Conservation (phyloP, 2,113 vertebrate genomes). For the Daubentonia madagascariensis region DNA sequence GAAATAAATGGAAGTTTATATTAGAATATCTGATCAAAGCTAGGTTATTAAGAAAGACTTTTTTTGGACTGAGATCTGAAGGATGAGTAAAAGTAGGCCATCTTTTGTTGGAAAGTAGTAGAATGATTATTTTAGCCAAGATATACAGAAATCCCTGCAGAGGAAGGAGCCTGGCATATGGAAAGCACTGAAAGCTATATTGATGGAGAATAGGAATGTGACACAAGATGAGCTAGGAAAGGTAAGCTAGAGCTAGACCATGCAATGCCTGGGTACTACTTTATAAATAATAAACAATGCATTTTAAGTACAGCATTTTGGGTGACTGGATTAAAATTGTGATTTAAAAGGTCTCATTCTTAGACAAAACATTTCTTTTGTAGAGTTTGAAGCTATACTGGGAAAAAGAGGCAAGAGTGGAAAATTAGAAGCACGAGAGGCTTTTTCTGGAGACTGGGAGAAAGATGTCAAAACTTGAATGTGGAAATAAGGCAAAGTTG, state of each 20-base stretch:
- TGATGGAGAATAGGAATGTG: neutral
- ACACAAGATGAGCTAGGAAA: neutral
- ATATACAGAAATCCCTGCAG: neutral
- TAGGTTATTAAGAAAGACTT: neutral
- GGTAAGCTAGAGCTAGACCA: fast-evolving
- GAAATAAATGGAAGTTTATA: neutral
- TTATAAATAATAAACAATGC: neutral
- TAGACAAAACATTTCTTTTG: neutral
- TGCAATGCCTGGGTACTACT: neutral
- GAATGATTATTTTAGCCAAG: neutral
- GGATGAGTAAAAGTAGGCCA: neutral
- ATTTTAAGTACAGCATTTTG: neutral
- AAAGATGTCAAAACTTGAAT: neutral
- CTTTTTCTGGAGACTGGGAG: neutral
- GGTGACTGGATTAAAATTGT: neutral
- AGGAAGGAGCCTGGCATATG: fast-evolving
- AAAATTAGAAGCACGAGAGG: neutral
- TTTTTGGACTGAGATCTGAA: neutral
- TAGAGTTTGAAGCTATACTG: neutral
- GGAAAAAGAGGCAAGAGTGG: neutral
- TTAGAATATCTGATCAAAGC: neutral
- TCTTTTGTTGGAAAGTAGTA: neutral
- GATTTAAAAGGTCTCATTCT: neutral
- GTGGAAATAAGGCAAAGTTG: neutral
- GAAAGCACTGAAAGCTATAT: neutral